Evolutionary conservation across 2,888 invertebrate species (phyloP).

Genomic region (Melanostoma scalare): DNA sequence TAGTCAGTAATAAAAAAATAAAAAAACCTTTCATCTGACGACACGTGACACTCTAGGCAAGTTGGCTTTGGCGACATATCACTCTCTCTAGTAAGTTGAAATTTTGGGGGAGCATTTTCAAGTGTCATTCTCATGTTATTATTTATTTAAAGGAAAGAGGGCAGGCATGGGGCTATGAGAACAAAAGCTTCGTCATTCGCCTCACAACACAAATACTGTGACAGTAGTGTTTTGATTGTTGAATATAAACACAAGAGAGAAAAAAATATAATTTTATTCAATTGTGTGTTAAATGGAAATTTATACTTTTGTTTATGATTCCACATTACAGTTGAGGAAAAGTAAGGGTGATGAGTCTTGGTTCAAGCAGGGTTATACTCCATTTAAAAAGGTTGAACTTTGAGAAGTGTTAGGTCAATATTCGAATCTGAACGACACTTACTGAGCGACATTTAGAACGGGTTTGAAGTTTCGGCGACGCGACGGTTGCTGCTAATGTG

Average conservation of each 20-base stretch:
- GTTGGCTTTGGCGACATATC: constrained; percentile 9
- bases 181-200: background rate
- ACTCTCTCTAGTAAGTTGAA: constrained; percentile 29
- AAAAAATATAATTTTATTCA: constrained; percentile 19
- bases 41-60: constrained; percentile 33
- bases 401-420: constrained; percentile 1
- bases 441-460: too few species aligned
- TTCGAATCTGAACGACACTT: too few species aligned
- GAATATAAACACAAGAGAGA: constrained; percentile 7
- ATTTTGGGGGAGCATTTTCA: constrained; percentile 21
- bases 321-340: background rate
- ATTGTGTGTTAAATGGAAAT: constrained; percentile 23
- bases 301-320: background rate
- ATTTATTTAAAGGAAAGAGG: constrained; percentile 11
- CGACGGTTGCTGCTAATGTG: too few species aligned
- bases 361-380: background rate
- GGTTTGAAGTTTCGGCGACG: too few species aligned
- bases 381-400: background rate
- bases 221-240: background rate
- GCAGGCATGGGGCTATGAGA: constrained; percentile 1
- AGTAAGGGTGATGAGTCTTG: background rate
- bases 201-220: background rate
- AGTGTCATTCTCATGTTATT: constrained; percentile 47
- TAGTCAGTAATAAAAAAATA: constrained; percentile 15
- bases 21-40: constrained; percentile 18